Percentiles rank a stretch among this genome's conserved stretches.
Conservation (phyloP, 2,888 invertebrate species). For the Meiosimyza platycephala region DNA sequence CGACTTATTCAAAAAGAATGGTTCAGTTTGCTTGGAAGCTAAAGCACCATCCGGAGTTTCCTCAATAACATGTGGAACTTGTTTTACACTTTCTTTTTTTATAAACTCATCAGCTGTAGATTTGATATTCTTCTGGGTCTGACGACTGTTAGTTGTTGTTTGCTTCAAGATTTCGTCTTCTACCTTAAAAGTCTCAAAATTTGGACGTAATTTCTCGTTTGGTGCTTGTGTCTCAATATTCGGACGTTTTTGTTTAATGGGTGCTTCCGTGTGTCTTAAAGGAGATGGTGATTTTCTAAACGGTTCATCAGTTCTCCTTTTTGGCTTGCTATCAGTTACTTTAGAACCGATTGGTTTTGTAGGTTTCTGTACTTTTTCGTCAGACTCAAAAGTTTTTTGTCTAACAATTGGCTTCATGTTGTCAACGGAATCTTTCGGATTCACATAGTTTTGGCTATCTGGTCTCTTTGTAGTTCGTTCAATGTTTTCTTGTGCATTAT, state of each 20-base stretch:
- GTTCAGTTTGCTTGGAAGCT: conserved; percentile 49
- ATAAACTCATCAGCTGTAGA: conserved; percentile 43
- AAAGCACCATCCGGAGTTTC: conserved; percentile 58
- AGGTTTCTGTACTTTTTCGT: conserved; percentile 2
- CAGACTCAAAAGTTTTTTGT: conserved; percentile 52
- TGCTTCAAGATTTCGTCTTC: conserved; percentile 31
- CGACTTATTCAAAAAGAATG: conserved; percentile 26
- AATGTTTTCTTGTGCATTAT: neutral
- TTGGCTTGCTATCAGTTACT: conserved; percentile 20
- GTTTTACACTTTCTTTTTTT: conserved; percentile 38
- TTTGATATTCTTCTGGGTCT: conserved; percentile 1
- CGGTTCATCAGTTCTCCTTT: conserved; percentile 8
- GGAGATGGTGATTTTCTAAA: conserved; percentile 1
- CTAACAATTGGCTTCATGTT: conserved; percentile 46
- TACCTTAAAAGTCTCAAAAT: neutral
- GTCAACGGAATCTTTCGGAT: conserved; percentile 29
- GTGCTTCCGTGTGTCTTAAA: too few species aligned
- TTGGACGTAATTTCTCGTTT: neutral
- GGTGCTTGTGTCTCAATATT: neutral
- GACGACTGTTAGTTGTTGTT: conserved; percentile 22
- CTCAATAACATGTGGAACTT: conserved; percentile 22
- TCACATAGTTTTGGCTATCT: conserved; percentile 36
- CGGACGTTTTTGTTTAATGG: too few species aligned
- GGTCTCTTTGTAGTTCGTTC: conserved; percentile 24
- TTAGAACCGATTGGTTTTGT: conserved; percentile 13